phyloP scores from a whole-genome alignment of 2,888 invertebrate species.

The Mimas tiliae region DNA sequence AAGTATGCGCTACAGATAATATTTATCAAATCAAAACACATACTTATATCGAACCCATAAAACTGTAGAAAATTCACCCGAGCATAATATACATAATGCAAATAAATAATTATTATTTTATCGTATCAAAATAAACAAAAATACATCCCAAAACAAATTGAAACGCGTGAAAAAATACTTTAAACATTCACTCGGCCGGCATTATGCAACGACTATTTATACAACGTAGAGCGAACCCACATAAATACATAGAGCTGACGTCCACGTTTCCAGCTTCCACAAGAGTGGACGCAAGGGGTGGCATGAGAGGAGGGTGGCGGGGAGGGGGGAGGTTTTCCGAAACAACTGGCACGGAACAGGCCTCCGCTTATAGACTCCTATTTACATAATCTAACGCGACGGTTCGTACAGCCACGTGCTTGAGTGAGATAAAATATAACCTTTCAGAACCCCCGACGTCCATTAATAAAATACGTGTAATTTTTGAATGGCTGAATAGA shows the following conservation, averaged over 20 bases:
- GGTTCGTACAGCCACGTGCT: neutral
- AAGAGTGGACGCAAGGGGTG: slow-evolving; percentile 48
- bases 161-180: neutral
- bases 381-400: slow-evolving; percentile 56
- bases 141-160: neutral
- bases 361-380: slow-evolving; percentile 53
- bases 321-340: slow-evolving; percentile 57
- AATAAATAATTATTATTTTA: too few relatives aligned
- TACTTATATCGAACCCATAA: too few relatives aligned
- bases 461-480: too few relatives aligned
- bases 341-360: slow-evolving; percentile 68
- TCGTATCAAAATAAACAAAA: neutral
- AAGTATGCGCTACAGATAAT: too few relatives aligned
- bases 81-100: neutral
- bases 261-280: slow-evolving; percentile 45
- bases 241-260: slow-evolving; percentile 23
- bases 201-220: slow-evolving; percentile 33
- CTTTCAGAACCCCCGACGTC: too few relatives aligned
- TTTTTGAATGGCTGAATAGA: too few relatives aligned
- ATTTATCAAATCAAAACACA: too few relatives aligned
- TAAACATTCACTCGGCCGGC: neutral
- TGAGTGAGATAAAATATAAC: neutral
- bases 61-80: too few relatives aligned
- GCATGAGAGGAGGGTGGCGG: slow-evolving; percentile 35
- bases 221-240: slow-evolving; percentile 24